Evolutionary conservation across 1,140 invertebrate genomes (phyloP), one percentile per base, ranked within the genome.

Genomic region (Panulirus ornatus): DNA sequence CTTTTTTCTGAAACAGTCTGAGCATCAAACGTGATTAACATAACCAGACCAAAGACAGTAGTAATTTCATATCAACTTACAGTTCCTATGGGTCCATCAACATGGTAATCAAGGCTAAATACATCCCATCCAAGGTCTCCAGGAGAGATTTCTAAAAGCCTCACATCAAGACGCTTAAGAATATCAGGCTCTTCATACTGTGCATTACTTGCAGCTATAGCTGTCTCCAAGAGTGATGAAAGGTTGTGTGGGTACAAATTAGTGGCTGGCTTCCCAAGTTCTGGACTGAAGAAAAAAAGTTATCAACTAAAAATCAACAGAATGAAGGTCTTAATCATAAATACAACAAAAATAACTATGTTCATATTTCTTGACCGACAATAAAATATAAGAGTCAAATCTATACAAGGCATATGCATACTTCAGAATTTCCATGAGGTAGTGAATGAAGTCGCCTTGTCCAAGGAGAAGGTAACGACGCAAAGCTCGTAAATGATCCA

Each of bases 71-170:
- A 58, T 47, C 9, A 73, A 36, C 93, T 93, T 94, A 97, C 96
- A 16, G 98, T 99, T 93, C 97, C 97, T 90, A 99, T 96, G 22
- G 98, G 98, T 9, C 98, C 98, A 93, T 97, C 96, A 3, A 98
- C 97, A 87, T 97, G 97, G 94, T 99, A 99, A 93, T 98, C 96
- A 76, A 99, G 94, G 93, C 97, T 97, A 94, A 99, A 99, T 70
- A 99, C 97, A 94, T 99, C 98, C 98, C 98, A 99, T 2, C 98
- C 98, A 85, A 95, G 96, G 94, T 99, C 98, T 42, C 97, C 97
- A n/a, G 96, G 95, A 38, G 95, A 96, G 9, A 95, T 94, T 44
- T 96, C 95, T 91, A 98, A 95, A 27, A 98, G 95, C 93, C 97
- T 96, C 19, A 98, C 97, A 94, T 98, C 97, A 16, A 99, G 94